These are phyloP conservation scores for Amblyteles armatorius DNA, from an alignment of 2,888 invertebrate genomes.

Conservation along the genomic window DNA sequence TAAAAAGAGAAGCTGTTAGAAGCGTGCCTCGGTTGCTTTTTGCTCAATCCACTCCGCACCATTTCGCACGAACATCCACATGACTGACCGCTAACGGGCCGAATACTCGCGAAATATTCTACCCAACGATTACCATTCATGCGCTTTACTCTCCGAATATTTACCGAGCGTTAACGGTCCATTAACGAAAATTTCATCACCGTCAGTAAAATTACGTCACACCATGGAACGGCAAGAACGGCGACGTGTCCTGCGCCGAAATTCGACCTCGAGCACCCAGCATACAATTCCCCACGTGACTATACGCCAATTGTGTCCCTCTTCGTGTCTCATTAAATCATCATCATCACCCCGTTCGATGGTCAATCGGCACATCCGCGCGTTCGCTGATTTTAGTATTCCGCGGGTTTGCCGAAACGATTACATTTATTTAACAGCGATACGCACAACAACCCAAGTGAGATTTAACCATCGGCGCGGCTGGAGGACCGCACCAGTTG, in stretches of 20 bases:
- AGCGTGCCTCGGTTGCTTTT: constrained; percentile 21
- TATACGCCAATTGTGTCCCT: constrained; percentile 1
- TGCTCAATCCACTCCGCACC: constrained; percentile 10
- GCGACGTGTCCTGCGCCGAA: constrained; percentile 43
- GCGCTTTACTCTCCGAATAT: constrained; percentile 47
- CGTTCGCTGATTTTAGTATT: background rate
- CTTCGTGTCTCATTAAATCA: background rate
- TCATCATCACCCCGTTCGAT: background rate
- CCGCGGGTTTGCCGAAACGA: background rate
- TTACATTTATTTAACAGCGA: background rate
- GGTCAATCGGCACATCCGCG: background rate
- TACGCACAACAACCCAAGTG: background rate
- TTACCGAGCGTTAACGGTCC: constrained; percentile 47
- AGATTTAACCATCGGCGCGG: background rate
- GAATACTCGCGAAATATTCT: constrained; percentile 29
- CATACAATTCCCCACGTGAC: background rate
- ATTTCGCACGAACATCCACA: constrained; percentile 37
- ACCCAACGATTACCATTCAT: constrained; percentile 43
- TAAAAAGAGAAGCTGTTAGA: background rate
- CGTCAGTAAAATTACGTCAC: constrained; percentile 53
- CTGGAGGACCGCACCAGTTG: background rate
- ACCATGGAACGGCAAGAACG: constrained; percentile 6
- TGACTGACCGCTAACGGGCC: constrained; percentile 38
- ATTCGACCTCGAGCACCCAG: constrained; percentile 4
- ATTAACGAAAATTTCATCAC: constrained; percentile 62